Evolutionary conservation across 2,797 vertebrate genomes (phyloP).

Genomic region (Orientallactaga sibirica): DNA sequence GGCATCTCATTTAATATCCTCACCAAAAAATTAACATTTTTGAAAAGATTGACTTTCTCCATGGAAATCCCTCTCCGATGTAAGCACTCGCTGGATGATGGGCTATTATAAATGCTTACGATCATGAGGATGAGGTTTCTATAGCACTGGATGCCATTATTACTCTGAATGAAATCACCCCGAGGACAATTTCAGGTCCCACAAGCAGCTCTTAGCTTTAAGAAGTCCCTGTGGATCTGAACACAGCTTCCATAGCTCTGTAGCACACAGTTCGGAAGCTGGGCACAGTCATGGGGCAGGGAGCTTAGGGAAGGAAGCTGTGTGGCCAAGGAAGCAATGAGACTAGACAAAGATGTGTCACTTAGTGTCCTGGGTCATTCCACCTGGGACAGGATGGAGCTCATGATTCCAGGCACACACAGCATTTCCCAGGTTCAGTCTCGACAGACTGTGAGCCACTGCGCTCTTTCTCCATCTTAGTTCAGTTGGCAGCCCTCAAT

Average conservation of each 20-base stretch:
- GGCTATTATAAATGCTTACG: conserved; percentile 79
- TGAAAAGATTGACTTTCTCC: conserved; percentile 78
- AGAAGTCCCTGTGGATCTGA: conserved; percentile 66
- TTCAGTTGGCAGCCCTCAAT: background rate
- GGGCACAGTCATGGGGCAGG: background rate
- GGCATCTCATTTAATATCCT: conserved; percentile 78
- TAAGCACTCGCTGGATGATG: conserved; percentile 78
- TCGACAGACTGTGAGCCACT: background rate
- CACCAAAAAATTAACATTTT: conserved; percentile 77
- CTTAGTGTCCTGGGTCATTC: background rate
- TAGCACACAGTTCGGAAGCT: conserved; percentile 15
- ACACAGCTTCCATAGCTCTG: conserved; percentile 52
- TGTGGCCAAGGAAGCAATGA: background rate
- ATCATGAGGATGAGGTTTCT: conserved; percentile 75
- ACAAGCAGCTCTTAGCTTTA: conserved; percentile 69
- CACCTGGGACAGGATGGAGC: background rate
- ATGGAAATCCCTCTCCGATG: conserved; percentile 76
- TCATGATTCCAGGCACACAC: background rate
- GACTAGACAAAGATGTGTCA: background rate
- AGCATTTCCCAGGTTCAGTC: background rate
- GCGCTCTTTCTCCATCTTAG: background rate
- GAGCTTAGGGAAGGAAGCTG: background rate
- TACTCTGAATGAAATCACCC: conserved; percentile 75
- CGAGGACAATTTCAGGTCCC: conserved; percentile 69
- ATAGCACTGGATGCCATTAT: conserved; percentile 69